Evolutionary conservation across 2,888 invertebrate species (phyloP).

Genomic region (Steinernema carpocapsae): DNA sequence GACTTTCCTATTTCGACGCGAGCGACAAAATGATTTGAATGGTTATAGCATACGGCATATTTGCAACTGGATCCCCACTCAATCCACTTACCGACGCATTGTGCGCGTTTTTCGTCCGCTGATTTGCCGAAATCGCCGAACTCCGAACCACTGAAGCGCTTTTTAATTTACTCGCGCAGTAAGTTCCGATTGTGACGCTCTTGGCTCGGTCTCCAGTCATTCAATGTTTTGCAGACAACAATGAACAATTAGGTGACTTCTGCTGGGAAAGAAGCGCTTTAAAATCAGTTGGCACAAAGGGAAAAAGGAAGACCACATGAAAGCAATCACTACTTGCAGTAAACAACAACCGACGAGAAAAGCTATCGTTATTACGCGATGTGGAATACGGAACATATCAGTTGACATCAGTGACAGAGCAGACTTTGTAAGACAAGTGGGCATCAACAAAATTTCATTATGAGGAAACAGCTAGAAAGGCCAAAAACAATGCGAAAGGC

Average conservation of each 20-base stretch:
- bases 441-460: too few relatives aligned
- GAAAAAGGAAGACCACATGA: not conserved
- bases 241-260: constrained; percentile 5
- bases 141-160: not conserved
- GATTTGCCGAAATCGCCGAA: not conserved
- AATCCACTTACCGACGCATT: not conserved
- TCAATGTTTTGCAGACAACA: not conserved
- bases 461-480: too few relatives aligned
- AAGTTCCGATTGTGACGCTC: too few relatives aligned
- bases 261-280: constrained; percentile 2
- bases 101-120: not conserved
- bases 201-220: not conserved
- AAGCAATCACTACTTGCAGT: constrained; percentile 3
- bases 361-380: not conserved
- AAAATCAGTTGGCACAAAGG: not conserved
- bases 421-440: too few relatives aligned
- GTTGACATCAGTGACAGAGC: too few relatives aligned
- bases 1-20: not conserved
- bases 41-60: not conserved
- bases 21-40: not conserved
- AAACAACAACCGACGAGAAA: not conserved
- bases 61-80: constrained; percentile 3
- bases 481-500: too few relatives aligned
- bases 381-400: too few relatives aligned
- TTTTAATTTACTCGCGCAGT: not conserved